phyloP scores from a whole-genome alignment of 2,113 vertebrate species.

The Bostrychus sinensis region DNA sequence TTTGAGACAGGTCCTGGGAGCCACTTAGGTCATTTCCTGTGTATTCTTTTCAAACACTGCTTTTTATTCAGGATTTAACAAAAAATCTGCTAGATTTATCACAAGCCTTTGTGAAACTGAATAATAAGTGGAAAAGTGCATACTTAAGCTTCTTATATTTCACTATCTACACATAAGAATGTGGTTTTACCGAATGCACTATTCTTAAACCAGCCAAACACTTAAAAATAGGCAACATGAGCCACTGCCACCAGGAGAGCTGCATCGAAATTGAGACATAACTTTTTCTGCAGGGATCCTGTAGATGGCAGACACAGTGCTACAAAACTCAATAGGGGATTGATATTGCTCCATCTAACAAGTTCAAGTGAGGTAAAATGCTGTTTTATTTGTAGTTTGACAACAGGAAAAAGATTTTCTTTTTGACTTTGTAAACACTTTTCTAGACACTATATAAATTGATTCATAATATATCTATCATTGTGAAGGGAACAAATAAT shows the following conservation, averaged over 20 bases:
- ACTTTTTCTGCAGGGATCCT: not conserved
- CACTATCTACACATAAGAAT: not conserved
- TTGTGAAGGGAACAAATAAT: not conserved
- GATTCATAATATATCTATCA: not conserved
- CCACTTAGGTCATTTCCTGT: constrained; percentile 74
- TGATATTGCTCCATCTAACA: not conserved
- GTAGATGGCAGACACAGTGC: constrained; percentile 4
- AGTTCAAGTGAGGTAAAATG: not conserved
- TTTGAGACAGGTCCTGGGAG: constrained; percentile 57
- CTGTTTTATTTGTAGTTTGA: not conserved
- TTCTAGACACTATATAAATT: constrained; percentile 1
- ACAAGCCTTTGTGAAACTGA: too few species aligned
- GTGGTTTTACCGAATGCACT: constrained; percentile 3
- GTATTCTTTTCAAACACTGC: constrained; percentile 66
- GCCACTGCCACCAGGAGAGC: constrained; percentile 17
- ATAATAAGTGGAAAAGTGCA: constrained; percentile 4
- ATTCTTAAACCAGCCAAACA: not conserved
- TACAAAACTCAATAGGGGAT: not conserved
- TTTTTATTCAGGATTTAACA: constrained; percentile 40
- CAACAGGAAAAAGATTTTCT: not conserved
- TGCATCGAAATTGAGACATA: constrained; percentile 6
- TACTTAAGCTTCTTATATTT: not conserved
- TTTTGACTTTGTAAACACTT: not conserved
- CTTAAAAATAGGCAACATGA: constrained; percentile 9
- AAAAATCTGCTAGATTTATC: constrained; percentile 1